Evolutionary conservation across 2,113 vertebrate genomes (phyloP).

Genomic region (Chroicocephalus ridibundus): DNA sequence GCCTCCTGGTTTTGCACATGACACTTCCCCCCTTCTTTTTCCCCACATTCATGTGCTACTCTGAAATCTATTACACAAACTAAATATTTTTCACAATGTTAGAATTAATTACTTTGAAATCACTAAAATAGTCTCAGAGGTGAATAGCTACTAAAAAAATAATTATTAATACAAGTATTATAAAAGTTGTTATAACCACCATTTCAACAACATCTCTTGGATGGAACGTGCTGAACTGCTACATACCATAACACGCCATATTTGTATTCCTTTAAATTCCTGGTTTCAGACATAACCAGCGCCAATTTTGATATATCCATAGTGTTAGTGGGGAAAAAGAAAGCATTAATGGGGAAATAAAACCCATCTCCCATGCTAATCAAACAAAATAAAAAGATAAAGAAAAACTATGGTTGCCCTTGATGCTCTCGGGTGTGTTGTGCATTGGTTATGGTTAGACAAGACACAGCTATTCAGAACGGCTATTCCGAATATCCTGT

Average conservation of each 20-base stretch:
- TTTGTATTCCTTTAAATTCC: not conserved
- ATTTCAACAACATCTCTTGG: not conserved
- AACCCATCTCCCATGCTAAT: not conserved
- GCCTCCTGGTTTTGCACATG: not conserved
- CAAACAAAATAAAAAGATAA: not conserved
- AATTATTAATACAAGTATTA: not conserved
- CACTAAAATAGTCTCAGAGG: not conserved
- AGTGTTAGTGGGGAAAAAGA: not conserved
- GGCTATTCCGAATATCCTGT: not conserved
- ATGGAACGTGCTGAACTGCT: not conserved
- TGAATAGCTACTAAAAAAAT: not conserved
- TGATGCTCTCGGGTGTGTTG: not conserved
- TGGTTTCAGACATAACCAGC: not conserved
- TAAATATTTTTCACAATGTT: not conserved
- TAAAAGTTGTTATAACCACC: not conserved
- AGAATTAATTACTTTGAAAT: not conserved
- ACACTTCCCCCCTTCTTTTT: not conserved
- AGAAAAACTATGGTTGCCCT: not conserved
- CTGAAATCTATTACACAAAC: not conserved
- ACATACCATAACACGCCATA: not conserved
- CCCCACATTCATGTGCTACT: too few species aligned
- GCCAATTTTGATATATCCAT: not conserved
- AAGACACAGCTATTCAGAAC: not conserved
- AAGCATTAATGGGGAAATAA: not conserved
- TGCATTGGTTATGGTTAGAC: not conserved